Base-by-base conservation (phyloP, 1,140 invertebrate genomes). In the Philotrypesis tridentata region DNA sequence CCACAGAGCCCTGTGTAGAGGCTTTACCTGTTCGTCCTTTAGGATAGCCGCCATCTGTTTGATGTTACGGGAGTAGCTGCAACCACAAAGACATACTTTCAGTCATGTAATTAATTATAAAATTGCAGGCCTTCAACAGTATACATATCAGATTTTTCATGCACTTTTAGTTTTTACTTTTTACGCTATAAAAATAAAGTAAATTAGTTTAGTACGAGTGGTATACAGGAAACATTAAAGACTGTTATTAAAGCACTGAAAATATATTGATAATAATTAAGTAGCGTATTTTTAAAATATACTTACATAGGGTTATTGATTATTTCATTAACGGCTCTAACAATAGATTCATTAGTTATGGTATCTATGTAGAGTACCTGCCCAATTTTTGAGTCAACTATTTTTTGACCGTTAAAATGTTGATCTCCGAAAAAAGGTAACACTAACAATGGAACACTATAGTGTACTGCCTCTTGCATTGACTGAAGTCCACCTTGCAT, bases 401-500 rank as follows among this genome's bases (percentile, higher is more conserved):
- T 89, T 87, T 88, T 88, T 83, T 84, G 87, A 6, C 88, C 85
- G 76, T 92, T 92, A 76, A 91, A 89, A 84, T 89, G 86, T 85
- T 92, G 92, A 87, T 92, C 92, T 21, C 91, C 91, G 78, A 92
- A 91, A 85, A 92, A 91, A 60, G 93, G 93, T 40, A 94, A 86
- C 4, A 89, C 90, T 43, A 94, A 83, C 76, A 94, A 82, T 21
- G 94, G 94, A 1, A 93, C 90, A n/a, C 89, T 90, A 79, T 93
- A 89, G 85, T 92, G 90, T 5, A 92, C 88, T 5, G 93, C 93
- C 87, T 94, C 94, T 82, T 92, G 92, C 67, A 92, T 88, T 27
- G 93, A 93, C 77, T 93, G 91, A 60, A 92, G 88, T 27, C 94
- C 94, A 78, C 93, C 93, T 84, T 94, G 94, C 84, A 93, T 93